Base-by-base conservation (phyloP, 2,888 invertebrate species). In the Habrosyne pyritoides region DNA sequence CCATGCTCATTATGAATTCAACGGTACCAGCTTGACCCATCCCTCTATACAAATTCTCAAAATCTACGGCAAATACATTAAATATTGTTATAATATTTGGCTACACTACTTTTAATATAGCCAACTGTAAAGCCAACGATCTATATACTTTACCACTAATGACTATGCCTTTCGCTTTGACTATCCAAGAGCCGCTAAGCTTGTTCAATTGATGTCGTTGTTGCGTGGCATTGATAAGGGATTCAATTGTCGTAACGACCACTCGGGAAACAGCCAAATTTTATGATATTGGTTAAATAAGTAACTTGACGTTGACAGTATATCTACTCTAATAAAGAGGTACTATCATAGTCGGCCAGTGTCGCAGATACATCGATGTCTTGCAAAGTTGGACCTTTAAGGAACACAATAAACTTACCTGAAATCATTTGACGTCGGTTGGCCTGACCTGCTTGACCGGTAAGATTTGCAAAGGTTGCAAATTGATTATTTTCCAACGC, bases 1-100 rank as follows among this genome's bases (percentile, higher is more conserved):
- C 88, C 86, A 87, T 83, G 53, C 84, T 86, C 85, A 87, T 86
- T 36, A 88, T 80, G 2, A 88, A 83, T 60, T 87, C 88, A 24
- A 84, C 63, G 24, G 64, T 61, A 21, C 70, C 78, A 10, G 69
- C 63, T 57, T 81, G 84, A 55, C 76, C 76, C 66, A 86, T 62
- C 21, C 79, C 77, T 55, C 83, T 79, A 57, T 88, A 75, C 52
- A 86, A 57, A 71, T 82, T 84, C 64, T 86, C 85, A 59, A 87
- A 76, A 68, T 86, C 87, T 85, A 73, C 55, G 71, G 79, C 64
- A 81, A 69, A 66, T 46, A 63, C 52, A 53, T 53, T 46, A 36
- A 21, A 48, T 10, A 22, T 33, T 47, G 53, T 47, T 49, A 53
- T 52, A 22, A 48, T 26, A 49, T 10, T 18, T 22, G 4, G 4